A percentile compares a stretch with the other conserved stretches of the same genome.
phyloP scores from a whole-genome alignment of 1,140 invertebrate species.

The Ips nitidus region DNA sequence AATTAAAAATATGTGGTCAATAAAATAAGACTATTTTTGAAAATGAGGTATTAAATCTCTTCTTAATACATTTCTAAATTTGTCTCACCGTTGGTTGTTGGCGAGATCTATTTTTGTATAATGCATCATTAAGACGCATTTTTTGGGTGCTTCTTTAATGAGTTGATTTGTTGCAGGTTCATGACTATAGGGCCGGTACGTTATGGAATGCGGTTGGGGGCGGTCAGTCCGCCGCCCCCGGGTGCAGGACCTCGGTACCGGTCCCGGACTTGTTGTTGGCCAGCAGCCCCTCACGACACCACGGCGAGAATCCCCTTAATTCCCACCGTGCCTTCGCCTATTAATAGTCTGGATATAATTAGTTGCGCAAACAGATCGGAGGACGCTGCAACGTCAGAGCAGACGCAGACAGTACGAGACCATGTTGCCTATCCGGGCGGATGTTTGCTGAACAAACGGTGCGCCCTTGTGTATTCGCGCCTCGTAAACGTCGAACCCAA shows the following conservation, averaged over 20 bases:
- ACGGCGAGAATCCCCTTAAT: conserved; percentile 48
- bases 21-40: no score
- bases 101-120: no score
- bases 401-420: conserved; percentile 42
- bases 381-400: conserved; percentile 55
- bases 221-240: conserved; percentile 51
- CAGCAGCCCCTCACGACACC: conserved; percentile 44
- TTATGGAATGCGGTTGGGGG: conserved; percentile 59
- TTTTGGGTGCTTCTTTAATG: background rate
- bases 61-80: no score
- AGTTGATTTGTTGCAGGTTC: conserved; percentile 48
- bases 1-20: no score
- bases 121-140: background rate
- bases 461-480: conserved; percentile 43
- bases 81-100: no score
- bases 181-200: conserved; percentile 61
- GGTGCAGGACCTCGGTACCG: conserved; percentile 50
- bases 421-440: conserved; percentile 42
- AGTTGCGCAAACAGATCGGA: conserved; percentile 52
- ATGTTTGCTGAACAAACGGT: conserved; percentile 45
- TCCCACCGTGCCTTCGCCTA: conserved; percentile 40
- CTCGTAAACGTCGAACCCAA: conserved; percentile 37
- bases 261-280: conserved; percentile 49
- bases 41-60: no score
- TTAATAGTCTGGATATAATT: conserved; percentile 54